phyloP scores from a whole-genome alignment of 92 coral and sea anemone genomes.

The Chrysogorgia sp. region DNA sequence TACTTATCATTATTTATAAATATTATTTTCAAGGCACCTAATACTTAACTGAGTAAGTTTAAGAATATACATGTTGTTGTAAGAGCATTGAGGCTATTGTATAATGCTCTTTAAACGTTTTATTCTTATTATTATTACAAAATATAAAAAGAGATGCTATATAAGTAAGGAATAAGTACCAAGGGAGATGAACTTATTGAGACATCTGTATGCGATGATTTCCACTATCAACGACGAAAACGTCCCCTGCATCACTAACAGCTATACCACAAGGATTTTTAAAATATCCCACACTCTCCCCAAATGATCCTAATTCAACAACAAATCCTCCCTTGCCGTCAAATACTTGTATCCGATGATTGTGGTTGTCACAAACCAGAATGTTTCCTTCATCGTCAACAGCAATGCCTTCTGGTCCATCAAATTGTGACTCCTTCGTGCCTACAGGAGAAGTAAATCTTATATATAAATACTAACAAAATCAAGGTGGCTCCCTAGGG shows the following conservation, averaged over 20 bases:
- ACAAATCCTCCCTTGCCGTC: conserved; percentile 74
- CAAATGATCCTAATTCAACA: conserved; percentile 79
- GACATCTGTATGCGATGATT: conserved; percentile 88
- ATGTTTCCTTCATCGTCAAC: conserved; percentile 94
- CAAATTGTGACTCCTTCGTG: conserved; percentile 84
- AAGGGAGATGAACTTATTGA: too few species aligned
- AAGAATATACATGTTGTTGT: too few species aligned
- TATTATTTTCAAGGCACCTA: too few species aligned
- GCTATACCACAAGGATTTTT: conserved; percentile 97
- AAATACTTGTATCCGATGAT: conserved; percentile 91
- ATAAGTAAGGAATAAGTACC: too few species aligned
- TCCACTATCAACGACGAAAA: conserved; percentile 88
- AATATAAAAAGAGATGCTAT: too few species aligned
- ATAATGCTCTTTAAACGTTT: too few species aligned
- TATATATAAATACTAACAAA: background rate
- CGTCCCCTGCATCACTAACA: conserved; percentile 81
- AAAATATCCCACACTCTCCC: conserved; percentile 85
- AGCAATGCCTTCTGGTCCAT: conserved; percentile 95
- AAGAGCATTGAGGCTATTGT: too few species aligned
- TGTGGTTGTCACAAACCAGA: conserved; percentile 92
- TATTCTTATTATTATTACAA: too few species aligned
- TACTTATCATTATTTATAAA: too few species aligned
- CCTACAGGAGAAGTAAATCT: too few species aligned
- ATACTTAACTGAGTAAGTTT: too few species aligned
- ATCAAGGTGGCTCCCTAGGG: background rate